Evolutionary conservation across 1,140 invertebrate species (phyloP), one percentile per base, ranked within the genome.

Genomic region (Anagrus nilaparvatae): DNA sequence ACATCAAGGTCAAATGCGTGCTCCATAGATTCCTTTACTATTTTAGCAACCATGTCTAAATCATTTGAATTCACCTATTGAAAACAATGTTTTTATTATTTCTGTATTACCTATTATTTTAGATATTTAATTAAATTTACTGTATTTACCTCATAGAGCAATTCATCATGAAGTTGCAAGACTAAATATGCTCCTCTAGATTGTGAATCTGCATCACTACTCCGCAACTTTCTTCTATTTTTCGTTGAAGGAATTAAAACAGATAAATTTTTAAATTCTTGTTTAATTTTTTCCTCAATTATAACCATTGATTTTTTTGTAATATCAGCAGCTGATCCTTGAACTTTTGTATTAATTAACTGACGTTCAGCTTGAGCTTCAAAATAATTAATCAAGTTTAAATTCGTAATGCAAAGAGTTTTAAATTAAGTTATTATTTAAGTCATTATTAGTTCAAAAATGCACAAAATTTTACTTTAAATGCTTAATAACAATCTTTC

Each of bases 281-380:
- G 32, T 13, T 48, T 43, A 39, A 80, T 59, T 53, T 69, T 68
- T 36, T 71, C 53, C 24, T 87, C 79, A 52, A 96, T 81, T 32
- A 72, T 67, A 20, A 89, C 72, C 80, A 97, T 92, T 0, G 93
- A 90, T 21, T 70, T 77, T 62, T 98, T 98, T 0, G 88, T 83
- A 21, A 99, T 78, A 66, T 98, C 95, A 5, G 93, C 87, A 1
- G 93, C 95, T 2, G 91, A 94, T 1, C 94, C 95, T 71, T 98
- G 95, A 31, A 98, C 84, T 19, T 79, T 87, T 5, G 91, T 88
- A 61, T 99, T 98, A 0, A 98, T 75, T 13, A 92, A 91, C 72
- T 97, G 93, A 31, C 96, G 71, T 67, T 96, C 91, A n/a, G 88
- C 86, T 73, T 92, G 78, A 50, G 66, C 84, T 88, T 52, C 18